A percentile compares a stretch with the other conserved stretches of the same genome.
phyloP scores from a whole-genome alignment of 2,113 vertebrate genomes.

The Myotis brandtii region DNA sequence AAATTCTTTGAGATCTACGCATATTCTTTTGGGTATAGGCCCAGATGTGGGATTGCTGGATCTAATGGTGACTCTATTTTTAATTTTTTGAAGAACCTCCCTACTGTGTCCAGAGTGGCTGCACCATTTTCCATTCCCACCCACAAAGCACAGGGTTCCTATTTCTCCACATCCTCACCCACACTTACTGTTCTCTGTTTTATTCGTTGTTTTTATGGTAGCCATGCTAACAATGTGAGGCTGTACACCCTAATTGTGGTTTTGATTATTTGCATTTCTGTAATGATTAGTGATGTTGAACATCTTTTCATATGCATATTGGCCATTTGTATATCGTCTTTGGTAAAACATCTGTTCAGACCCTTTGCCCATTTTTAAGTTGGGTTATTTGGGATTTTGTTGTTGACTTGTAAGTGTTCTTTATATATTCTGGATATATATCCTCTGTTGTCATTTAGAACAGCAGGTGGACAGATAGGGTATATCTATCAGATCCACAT shows the following conservation, averaged over 20 bases:
- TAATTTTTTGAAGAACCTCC: background rate
- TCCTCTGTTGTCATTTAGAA: background rate
- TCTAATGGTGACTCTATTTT: background rate
- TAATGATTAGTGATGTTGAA: background rate
- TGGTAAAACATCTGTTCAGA: background rate
- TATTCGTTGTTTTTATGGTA: background rate
- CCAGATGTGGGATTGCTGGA: background rate
- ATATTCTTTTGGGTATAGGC: background rate
- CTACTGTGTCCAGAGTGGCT: background rate
- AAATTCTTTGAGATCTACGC: background rate
- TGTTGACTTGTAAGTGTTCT: background rate
- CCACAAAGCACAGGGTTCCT: background rate
- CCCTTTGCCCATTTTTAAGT: background rate
- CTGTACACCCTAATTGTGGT: background rate
- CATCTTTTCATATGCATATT: background rate
- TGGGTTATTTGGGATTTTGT: background rate
- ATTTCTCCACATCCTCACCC: background rate
- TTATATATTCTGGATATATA: background rate
- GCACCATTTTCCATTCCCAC: background rate
- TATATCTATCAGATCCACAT: background rate
- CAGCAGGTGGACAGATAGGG: background rate
- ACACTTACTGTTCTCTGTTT: background rate
- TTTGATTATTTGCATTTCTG: background rate
- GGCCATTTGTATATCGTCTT: background rate
- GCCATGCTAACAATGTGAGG: background rate